Evolutionary conservation across 1,140 invertebrate species (phyloP), one percentile per base, ranked within the genome.

Genomic region (Hylaeus volcanicus): DNA sequence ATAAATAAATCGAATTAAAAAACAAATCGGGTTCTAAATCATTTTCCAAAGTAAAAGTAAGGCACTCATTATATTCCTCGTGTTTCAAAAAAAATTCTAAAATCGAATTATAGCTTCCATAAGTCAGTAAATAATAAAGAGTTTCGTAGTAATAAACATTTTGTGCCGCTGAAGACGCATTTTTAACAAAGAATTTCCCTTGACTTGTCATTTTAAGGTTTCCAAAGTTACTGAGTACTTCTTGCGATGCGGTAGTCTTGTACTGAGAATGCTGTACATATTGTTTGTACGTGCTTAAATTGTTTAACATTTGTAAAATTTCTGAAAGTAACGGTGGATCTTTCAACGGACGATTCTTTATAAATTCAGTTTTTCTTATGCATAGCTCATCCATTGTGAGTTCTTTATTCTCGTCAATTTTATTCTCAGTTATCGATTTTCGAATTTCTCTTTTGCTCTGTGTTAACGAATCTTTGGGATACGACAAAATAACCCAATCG

Each of bases 71-170:
- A 45, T 96, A 90, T 75, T 95, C 94, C 39, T 94, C 94, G 37
- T 96, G 95, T 74, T 95, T 95, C 74, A 97, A 93, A 74, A 96
- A 95, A 87, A 97, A 97, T 64, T 95, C 94, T 39, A 97, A 93
- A n/a, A 96, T 95, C 5, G 95, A 95, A 2, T 93, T 92, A 80
- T 95, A 94, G 39, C 95, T 96, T 5, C 96, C 96, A 88, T 97
- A 97, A 70, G 94, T 95, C 0, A 94, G 93, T 5, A 97, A 91
- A 92, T 97, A 97, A 89, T 96, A 96, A 1, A 96, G 87, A 84
- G 96, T 96, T 89, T 97, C 96, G 68, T 95, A 94, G 84, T 96
- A 96, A 78, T 95, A 95, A 74, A 95, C 45, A 61, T 81, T 89
- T 37, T 81, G 65, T 11, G 26, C 39, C 0, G n/a, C 39, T 55